A percentile compares a stretch with the other conserved stretches of the same genome.
phyloP scores from a whole-genome alignment of 2,797 vertebrate species.

The Meda fulgida region DNA sequence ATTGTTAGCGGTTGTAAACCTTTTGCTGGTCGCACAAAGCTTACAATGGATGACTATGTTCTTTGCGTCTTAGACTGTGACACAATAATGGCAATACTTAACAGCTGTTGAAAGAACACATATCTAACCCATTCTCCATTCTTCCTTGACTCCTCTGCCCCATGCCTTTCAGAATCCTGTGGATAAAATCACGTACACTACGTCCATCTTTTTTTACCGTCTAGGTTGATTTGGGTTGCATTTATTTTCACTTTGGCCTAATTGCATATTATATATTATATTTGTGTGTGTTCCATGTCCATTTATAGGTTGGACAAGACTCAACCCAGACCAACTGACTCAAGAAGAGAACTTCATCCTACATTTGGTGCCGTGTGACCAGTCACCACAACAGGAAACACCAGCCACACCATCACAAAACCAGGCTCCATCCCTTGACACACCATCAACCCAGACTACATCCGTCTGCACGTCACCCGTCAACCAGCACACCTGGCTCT shows the following conservation, averaged over 20 bases:
- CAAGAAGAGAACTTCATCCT: neutral
- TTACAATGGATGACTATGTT: constrained; percentile 2
- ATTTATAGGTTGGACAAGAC: constrained; percentile 8
- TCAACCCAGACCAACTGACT: too few species aligned
- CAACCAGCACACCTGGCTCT: too few species aligned
- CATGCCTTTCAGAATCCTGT: neutral
- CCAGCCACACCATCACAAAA: too few species aligned
- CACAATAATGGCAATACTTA: neutral
- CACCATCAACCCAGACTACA: too few species aligned
- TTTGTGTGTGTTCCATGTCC: constrained; percentile 7
- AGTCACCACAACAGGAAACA: too few species aligned
- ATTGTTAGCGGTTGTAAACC: too few species aligned
- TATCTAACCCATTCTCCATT: neutral
- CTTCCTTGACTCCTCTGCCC: neutral
- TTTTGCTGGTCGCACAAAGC: too few species aligned
- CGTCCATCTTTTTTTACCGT: neutral
- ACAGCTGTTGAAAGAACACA: too few species aligned
- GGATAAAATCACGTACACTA: neutral
- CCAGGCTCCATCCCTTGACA: too few species aligned
- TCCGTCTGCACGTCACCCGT: too few species aligned
- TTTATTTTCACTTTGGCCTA: constrained; percentile 6
- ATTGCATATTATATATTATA: constrained; percentile 4
- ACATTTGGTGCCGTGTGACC: neutral
- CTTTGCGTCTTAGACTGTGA: constrained; percentile 5
- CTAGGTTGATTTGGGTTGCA: constrained; percentile 4